phyloP scores from a whole-genome alignment of 2,113 vertebrate genomes.

The Eira barbara region DNA sequence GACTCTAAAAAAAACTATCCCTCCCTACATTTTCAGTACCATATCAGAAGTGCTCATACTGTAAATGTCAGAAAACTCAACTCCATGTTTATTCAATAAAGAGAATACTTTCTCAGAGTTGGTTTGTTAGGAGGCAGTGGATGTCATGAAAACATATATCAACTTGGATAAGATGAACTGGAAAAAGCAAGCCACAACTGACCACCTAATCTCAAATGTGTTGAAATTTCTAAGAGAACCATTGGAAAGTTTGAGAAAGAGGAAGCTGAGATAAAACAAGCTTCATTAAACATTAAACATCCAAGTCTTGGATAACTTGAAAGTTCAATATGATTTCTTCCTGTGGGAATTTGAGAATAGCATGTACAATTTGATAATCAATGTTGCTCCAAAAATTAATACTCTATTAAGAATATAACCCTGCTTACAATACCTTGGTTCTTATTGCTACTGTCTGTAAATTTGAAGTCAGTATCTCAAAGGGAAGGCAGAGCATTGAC shows the following conservation, averaged over 20 bases:
- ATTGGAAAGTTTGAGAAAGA: not conserved
- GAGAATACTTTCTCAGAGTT: not conserved
- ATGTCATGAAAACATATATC: not conserved
- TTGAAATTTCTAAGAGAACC: not conserved
- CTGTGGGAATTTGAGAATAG: not conserved
- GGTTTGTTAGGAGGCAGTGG: not conserved
- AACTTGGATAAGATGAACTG: not conserved
- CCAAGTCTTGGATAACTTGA: not conserved
- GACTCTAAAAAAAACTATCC: not conserved
- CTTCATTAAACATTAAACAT: not conserved
- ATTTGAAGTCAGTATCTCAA: not conserved
- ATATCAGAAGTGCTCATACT: not conserved
- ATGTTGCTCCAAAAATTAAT: not conserved
- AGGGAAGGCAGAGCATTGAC: not conserved
- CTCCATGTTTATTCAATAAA: not conserved
- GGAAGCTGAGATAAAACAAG: not conserved
- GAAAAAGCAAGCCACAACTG: not conserved
- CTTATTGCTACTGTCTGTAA: not conserved
- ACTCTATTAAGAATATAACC: not conserved
- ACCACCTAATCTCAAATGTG: not conserved
- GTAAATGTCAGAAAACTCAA: not conserved
- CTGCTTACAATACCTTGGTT: not conserved
- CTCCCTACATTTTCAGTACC: not conserved
- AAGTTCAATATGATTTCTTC: not conserved
- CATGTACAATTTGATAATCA: not conserved